Evolutionary conservation across 2,888 invertebrate species (phyloP), one percentile per base, ranked within the genome.

Genomic region (Noctua fimbriata): DNA sequence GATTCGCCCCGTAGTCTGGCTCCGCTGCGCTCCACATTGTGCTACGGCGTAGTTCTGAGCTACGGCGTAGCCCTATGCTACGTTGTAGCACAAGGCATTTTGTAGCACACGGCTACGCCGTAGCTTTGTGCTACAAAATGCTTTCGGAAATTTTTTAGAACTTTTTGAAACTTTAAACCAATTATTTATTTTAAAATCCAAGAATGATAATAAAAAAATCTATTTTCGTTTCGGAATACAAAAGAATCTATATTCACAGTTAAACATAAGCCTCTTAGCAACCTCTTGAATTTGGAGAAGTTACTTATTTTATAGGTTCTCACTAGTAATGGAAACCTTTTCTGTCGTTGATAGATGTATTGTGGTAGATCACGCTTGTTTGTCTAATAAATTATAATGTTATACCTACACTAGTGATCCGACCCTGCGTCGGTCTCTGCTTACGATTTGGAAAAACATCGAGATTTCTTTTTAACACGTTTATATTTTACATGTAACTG

Each of bases 11-110:
- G 28, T 28, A 28, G 16, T 16, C 2, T 44, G 4, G 67, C n/a
- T 60, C 47, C 24, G 18, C 41, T 1, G 18, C 1, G 77, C 66
- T 67, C 67, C 66, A 55, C 24, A 3, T 9, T 69, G 5, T 49
- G 21, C 78, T 79, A 79, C 44, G 32, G 14, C 78, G 67, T 69
- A 78, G 36, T 5, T 36, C 4, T 36, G 36, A 5, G n/a, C 78
- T 79, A 79, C 52, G n/a, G 14, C 78, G 67, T 78, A 78, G 32
- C 2, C 32, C 32, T 69, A 3, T 60, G n/a, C 78, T 69, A 79
- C 52, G 32, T 9, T 67, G 67, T 78, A 78, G 67, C 28, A 10
- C 4, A n/a, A n/a, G n/a, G n/a, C n/a, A n/a, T n/a, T n/a, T n/a
- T n/a, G n/a, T n/a, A n/a, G n/a, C n/a, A n/a, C n/a, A n/a, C n/a